Conservation (phyloP, 2,113 vertebrate genomes). For the Mustelus asterias region DNA sequence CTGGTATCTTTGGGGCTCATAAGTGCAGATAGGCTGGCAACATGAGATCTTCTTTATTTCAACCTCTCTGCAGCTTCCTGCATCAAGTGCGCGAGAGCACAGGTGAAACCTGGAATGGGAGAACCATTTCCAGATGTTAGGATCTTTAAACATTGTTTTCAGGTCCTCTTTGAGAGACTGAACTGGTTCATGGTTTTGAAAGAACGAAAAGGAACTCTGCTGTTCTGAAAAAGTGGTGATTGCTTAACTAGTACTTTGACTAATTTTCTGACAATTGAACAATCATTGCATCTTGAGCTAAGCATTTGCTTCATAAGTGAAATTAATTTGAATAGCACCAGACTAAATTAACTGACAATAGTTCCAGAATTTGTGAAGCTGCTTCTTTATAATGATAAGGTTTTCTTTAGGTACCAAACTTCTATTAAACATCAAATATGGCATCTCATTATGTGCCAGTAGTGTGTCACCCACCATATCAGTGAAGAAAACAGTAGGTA, state of each 20-base stretch:
- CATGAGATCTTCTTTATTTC: neutral
- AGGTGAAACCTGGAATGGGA: neutral
- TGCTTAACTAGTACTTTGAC: neutral
- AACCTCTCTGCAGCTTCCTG: neutral
- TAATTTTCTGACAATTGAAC: conserved; percentile 21
- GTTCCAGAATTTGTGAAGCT: neutral
- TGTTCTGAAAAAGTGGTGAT: neutral
- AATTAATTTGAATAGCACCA: neutral
- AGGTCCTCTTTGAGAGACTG: neutral
- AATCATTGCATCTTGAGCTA: neutral
- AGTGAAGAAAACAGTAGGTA: neutral
- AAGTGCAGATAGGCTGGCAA: neutral
- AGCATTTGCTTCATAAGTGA: conserved; percentile 18
- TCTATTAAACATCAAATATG: neutral
- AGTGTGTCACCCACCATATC: neutral
- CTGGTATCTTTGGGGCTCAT: neutral
- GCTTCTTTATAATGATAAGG: neutral
- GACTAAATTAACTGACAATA: neutral
- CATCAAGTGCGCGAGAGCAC: neutral
- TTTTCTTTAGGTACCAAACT: too few species aligned
- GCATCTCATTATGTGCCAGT: neutral
- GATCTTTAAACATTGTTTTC: neutral
- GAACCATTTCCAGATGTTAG: neutral
- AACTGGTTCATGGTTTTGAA: neutral
- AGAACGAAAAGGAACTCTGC: neutral